A percentile compares a stretch with the other conserved stretches of the same genome.
These are phyloP conservation scores for Arrhamphus sclerolepis DNA, from an alignment of 2,797 vertebrate genomes.

Conservation along the genomic window DNA sequence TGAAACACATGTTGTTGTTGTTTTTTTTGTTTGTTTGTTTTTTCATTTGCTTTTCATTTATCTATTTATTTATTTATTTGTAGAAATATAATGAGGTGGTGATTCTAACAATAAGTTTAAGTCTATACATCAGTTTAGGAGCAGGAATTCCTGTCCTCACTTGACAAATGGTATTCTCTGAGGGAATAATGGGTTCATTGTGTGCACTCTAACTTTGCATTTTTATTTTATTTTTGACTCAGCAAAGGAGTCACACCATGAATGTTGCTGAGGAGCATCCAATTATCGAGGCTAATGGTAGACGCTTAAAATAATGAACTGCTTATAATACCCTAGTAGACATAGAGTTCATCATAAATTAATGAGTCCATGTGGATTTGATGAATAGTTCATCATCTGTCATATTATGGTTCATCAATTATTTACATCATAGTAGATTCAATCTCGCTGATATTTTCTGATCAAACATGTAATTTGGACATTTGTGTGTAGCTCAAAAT, in stretches of 20 bases:
- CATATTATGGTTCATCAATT: constrained; percentile 47
- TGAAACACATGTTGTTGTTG: constrained; percentile 51
- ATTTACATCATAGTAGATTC: constrained; percentile 46
- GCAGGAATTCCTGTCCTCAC: constrained; percentile 41
- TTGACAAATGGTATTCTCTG: constrained; percentile 63
- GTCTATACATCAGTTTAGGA: constrained; percentile 55
- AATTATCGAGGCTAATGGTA: constrained; percentile 72
- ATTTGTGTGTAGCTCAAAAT: neutral
- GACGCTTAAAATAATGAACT: constrained; percentile 70
- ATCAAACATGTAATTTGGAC: constrained; percentile 7
- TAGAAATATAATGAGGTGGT: constrained; percentile 65
- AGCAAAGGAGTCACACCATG: constrained; percentile 48
- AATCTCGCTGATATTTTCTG: constrained; percentile 15
- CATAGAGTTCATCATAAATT: constrained; percentile 57
- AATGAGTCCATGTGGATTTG: constrained; percentile 62
- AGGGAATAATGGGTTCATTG: constrained; percentile 63
- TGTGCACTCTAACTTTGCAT: constrained; percentile 52
- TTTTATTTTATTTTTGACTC: constrained; percentile 66
- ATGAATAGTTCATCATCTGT: constrained; percentile 55
- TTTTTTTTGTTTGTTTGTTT: too few relatives aligned
- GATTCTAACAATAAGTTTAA: constrained; percentile 61
- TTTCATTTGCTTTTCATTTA: too few relatives aligned
- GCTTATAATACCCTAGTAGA: constrained; percentile 58
- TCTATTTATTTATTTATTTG: too few relatives aligned
- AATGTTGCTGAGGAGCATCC: constrained; percentile 61